These are phyloP conservation scores for Montifringilla adamsi DNA, from an alignment of 2,113 vertebrate species.

Conservation along the genomic window DNA sequence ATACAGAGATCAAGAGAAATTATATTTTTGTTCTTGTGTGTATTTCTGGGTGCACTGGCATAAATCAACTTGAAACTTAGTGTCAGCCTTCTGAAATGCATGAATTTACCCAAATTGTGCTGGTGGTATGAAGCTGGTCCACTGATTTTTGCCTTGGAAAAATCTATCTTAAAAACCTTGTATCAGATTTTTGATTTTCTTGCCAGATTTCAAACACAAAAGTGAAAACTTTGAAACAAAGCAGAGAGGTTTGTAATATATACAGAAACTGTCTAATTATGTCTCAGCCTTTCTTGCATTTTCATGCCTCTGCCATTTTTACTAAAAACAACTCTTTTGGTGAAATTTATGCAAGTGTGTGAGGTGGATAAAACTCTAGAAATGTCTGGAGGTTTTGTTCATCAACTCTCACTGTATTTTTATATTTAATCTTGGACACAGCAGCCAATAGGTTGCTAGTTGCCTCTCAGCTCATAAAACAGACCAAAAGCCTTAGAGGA, in stretches of 20 bases:
- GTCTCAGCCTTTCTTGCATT: background rate
- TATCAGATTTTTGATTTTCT: background rate
- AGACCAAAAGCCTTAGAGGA: background rate
- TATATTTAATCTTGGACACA: background rate
- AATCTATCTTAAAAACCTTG: background rate
- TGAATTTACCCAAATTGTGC: background rate
- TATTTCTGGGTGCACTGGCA: background rate
- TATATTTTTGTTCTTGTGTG: background rate
- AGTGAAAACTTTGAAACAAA: conserved; percentile 22
- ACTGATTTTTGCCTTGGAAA: background rate
- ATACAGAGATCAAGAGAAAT: background rate
- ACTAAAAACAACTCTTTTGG: background rate
- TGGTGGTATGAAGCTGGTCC: background rate
- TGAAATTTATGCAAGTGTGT: background rate
- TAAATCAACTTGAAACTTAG: background rate
- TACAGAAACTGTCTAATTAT: background rate
- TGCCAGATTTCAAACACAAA: background rate
- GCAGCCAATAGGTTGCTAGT: background rate
- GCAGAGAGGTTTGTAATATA: background rate
- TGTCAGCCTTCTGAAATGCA: background rate
- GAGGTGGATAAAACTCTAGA: background rate
- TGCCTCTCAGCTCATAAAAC: background rate
- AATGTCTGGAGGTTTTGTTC: background rate
- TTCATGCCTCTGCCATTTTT: background rate
- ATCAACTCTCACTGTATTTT: background rate